Evolutionary conservation across 2,113 vertebrate genomes (phyloP).

Genomic region (Tyto alba): DNA sequence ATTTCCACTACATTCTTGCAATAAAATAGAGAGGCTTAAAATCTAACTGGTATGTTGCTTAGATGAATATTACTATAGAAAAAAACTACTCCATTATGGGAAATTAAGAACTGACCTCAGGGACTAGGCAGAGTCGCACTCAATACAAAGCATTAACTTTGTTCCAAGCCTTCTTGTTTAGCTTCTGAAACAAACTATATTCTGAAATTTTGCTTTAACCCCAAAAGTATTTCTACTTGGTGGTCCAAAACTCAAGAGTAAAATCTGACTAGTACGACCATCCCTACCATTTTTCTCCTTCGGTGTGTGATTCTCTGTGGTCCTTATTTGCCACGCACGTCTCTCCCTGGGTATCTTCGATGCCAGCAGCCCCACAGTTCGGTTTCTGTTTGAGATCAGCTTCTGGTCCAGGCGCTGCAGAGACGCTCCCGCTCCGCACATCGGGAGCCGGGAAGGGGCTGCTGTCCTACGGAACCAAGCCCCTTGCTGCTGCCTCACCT

Average conservation of each 20-base stretch:
- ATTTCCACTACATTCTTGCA: background rate
- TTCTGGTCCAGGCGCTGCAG: background rate
- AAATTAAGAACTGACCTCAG: background rate
- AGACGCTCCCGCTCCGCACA: accelerated
- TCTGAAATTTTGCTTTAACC: background rate
- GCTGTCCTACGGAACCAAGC: background rate
- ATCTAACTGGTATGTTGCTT: background rate
- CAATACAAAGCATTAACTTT: background rate
- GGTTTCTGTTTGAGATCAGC: background rate
- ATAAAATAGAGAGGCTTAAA: background rate
- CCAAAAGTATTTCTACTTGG: background rate
- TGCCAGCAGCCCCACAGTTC: background rate
- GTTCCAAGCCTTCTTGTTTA: background rate
- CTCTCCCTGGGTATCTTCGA: background rate
- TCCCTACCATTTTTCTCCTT: background rate
- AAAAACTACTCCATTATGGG: background rate
- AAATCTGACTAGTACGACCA: background rate
- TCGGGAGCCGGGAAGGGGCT: accelerated
- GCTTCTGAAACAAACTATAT: background rate
- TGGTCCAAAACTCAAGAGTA: background rate
- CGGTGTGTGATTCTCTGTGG: accelerated
- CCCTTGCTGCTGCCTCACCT: too few species aligned
- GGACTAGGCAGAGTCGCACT: background rate
- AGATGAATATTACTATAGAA: background rate
- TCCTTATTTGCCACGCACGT: accelerated